Evolutionary conservation across 2,113 vertebrate species (phyloP).

Genomic region (Epinephelus cyanopodus): DNA sequence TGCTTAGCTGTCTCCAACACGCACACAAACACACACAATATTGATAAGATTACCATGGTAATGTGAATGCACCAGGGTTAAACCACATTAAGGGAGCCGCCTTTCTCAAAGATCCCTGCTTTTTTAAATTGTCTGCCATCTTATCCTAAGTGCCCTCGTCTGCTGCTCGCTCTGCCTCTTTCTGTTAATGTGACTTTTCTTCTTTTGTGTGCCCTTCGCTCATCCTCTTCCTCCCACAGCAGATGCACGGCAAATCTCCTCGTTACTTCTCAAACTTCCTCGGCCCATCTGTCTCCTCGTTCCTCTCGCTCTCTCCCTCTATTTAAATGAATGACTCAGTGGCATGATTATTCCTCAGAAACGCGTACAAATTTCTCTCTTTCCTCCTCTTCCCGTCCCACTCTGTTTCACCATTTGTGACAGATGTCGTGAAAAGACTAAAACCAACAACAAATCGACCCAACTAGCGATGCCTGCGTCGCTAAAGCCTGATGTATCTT

Average conservation of each 20-base stretch:
- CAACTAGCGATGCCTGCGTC: no score
- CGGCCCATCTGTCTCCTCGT: conserved; percentile 57
- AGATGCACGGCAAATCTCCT: conserved; percentile 63
- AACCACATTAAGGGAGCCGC: conserved; percentile 65
- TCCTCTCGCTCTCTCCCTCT: not conserved
- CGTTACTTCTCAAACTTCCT: conserved; percentile 57
- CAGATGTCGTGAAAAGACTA: not conserved
- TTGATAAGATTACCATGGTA: conserved; percentile 79
- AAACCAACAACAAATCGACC: not conserved
- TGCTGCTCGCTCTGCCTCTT: conserved; percentile 9
- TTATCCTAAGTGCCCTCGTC: conserved; percentile 44
- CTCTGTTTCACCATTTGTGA: not conserved
- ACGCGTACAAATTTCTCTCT: not conserved
- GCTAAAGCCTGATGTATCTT: not conserved
- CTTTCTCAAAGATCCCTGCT: conserved; percentile 50
- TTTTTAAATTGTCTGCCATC: conserved; percentile 42
- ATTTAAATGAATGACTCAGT: conserved; percentile 22
- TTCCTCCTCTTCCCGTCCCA: not conserved
- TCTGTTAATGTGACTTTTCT: conserved; percentile 52
- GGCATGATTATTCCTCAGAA: conserved; percentile 4
- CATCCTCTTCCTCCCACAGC: conserved; percentile 39
- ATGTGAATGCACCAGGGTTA: conserved; percentile 70
- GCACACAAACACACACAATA: conserved; percentile 28
- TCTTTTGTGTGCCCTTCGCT: conserved; percentile 43
- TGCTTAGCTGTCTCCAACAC: conserved; percentile 55